Conservation (phyloP, 2,888 invertebrate genomes). For the Epinotia nisella region DNA sequence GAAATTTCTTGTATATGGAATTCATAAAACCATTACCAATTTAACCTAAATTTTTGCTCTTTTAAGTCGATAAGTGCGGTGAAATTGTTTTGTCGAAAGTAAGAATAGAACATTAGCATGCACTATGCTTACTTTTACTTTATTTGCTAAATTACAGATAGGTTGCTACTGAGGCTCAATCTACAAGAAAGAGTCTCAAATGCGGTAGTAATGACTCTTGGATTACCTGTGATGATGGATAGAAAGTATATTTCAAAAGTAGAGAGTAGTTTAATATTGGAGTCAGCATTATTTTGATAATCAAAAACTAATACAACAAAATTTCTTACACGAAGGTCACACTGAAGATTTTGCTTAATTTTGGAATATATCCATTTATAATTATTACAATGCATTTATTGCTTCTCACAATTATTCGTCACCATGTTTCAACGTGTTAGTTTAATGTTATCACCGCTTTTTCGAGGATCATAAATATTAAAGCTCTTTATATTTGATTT, state of each 20-base stretch:
- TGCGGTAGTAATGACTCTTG: constrained; percentile 62
- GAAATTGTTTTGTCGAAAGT: constrained; percentile 62
- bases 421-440: too few relatives aligned
- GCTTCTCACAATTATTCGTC: too few relatives aligned
- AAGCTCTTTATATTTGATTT: too few relatives aligned
- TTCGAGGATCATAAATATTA: too few relatives aligned
- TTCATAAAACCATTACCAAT: constrained; percentile 50
- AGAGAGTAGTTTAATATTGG: constrained; percentile 51
- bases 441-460: too few relatives aligned
- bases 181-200: constrained; percentile 56
- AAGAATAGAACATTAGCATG: constrained; percentile 72
- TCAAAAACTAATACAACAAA: constrained; percentile 29
- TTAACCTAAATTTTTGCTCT: constrained; percentile 58
- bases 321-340: neutral
- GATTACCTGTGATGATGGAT: constrained; percentile 60
- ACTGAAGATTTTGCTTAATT: too few relatives aligned
- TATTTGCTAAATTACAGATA: constrained; percentile 61
- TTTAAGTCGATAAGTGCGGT: constrained; percentile 56
- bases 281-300: constrained; percentile 52
- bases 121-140: constrained; percentile 71
- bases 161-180: constrained; percentile 58
- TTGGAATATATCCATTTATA: too few relatives aligned
- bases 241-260: constrained; percentile 61
- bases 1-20: constrained; percentile 1
- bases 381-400: too few relatives aligned